Evolutionary conservation across 2,113 vertebrate genomes (phyloP), one percentile per base, ranked within the genome.

Genomic region (Sapajus apella): DNA sequence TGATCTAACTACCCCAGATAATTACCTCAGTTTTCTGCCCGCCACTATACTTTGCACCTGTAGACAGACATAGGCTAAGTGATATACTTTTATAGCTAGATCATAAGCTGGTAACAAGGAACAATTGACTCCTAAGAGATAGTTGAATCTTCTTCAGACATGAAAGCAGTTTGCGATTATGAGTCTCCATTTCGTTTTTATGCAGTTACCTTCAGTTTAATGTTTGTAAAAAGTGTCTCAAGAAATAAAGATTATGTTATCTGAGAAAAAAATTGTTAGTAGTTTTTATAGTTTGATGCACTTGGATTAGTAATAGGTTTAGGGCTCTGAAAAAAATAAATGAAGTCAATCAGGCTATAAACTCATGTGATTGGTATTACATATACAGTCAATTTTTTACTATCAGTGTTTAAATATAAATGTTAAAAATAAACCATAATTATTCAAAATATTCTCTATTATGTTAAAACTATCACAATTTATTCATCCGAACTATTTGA

Each of bases 151-250:
- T 96, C 9, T 0, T 64, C 61, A 86, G 93, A 98, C 97, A 97
- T 97, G 98, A 98, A 97, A 98, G 97, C 95, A 97, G 92, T 93
- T 97, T 94, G 97, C 98, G 97, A 97, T 98, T 99, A 99, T 97
- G 98, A 97, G 98, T 98, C 97, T 98, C 98, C 97, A 96, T 98
- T 98, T 98, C 97, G 97, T 98, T 98, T 98, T 97, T 97, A 97
- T 98, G 98, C 96, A 98, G 97, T 98, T 99, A 98, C 97, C 97
- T 98, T 98, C 95, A 96, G 96, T 98, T 98, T 98, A 98, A 98
- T 98, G 87, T 98, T 98, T 98, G 93, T 97, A 97, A 80, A 98
- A 98, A 98, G 77, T 98, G 92, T 98, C 97, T 99, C 96, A 97
- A 98, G 98, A 98, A 98, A 98, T 98, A 98, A 98, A 98, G 97